Conservation (phyloP, 64 coral and sea anemone genomes). For the Astreopora myriophthalma region DNA sequence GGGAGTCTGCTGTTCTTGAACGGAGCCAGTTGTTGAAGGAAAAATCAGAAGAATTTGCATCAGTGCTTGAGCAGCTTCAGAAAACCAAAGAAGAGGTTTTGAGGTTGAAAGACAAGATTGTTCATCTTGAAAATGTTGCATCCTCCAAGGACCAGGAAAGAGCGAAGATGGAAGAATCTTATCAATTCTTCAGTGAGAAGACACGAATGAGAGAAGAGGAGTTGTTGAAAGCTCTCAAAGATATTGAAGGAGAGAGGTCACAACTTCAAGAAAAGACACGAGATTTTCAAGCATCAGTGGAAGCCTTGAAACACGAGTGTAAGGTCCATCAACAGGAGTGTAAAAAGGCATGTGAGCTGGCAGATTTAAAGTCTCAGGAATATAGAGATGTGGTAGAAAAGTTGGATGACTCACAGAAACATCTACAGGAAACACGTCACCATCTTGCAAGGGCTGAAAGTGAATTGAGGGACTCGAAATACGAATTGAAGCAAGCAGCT, state of each 20-base stretch:
- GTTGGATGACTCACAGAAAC: conserved; percentile 68
- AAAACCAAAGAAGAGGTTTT: conserved; percentile 61
- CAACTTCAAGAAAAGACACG: conserved; percentile 42
- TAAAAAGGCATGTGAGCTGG: conserved; percentile 82
- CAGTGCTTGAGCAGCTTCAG: conserved; percentile 47
- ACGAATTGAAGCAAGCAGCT: neutral
- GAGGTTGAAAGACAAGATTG: conserved; percentile 43
- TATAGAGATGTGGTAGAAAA: conserved; percentile 84
- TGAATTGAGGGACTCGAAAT: conserved; percentile 5
- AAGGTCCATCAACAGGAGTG: conserved; percentile 67
- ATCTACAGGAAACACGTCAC: conserved; percentile 49
- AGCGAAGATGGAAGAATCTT: conserved; percentile 69
- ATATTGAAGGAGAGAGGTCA: conserved; percentile 18
- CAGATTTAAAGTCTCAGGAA: conserved; percentile 66
- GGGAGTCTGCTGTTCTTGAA: conserved; percentile 47
- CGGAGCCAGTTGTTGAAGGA: conserved; percentile 45
- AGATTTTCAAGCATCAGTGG: conserved; percentile 3
- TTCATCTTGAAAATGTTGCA: conserved; percentile 68
- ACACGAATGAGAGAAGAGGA: conserved; percentile 16
- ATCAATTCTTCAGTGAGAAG: conserved; percentile 53
- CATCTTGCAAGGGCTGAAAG: conserved; percentile 58
- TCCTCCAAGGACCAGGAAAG: conserved; percentile 66
- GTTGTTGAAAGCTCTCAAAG: conserved; percentile 12
- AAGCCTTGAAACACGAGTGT: conserved; percentile 29
- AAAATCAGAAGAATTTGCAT: conserved; percentile 68